Evolutionary conservation across 2,113 vertebrate genomes (phyloP), one percentile per base, ranked within the genome.

Genomic region (Patagioenas fasciata): DNA sequence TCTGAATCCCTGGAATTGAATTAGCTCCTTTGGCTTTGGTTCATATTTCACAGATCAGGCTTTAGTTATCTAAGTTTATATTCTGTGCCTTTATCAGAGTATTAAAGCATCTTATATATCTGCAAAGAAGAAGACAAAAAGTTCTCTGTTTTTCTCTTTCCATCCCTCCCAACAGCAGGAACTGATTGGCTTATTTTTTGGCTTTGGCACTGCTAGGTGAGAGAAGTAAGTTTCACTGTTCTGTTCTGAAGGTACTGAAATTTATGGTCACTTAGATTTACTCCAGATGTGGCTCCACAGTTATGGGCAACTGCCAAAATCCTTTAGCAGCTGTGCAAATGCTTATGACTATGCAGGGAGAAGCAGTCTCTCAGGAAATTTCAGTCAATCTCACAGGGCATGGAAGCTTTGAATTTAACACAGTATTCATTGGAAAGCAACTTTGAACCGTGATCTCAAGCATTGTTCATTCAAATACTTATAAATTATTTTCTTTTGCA

Each of bases 301-400:
- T 75, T 91, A 86, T 75, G 58, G 31, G 24, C 16, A 84, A 36
- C 57, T 91, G 78, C 91, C 89, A 93, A 85, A 94, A 97, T 64
- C 31, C 50, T 88, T 93, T 69, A 81, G n/a, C 89, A 95, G 91
- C 77, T 95, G 89, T 79, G 44, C 50, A 95, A 95, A 95, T 94
- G 73, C 91, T 94, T 91, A 91, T 80, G 73, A 65, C 47, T 54
- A 95, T 0, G 25, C 48, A 85, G 73, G 53, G 78, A 92, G 65
- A 93, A 72, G 36, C 21, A 72, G 26, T 75, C 80, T 95, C 86
- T 89, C 69, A 92, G 94, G 89, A 91, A 95, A 67, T 79, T 95
- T 95, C 61, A 80, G 73, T 86, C 91, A 85, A 60, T 75, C 70
- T 88, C 58, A 40, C 21, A 79, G n/a, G 90, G 19, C 23, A 54